phyloP scores from a whole-genome alignment of 1,140 invertebrate species.

The Helicoverpa armigera region DNA sequence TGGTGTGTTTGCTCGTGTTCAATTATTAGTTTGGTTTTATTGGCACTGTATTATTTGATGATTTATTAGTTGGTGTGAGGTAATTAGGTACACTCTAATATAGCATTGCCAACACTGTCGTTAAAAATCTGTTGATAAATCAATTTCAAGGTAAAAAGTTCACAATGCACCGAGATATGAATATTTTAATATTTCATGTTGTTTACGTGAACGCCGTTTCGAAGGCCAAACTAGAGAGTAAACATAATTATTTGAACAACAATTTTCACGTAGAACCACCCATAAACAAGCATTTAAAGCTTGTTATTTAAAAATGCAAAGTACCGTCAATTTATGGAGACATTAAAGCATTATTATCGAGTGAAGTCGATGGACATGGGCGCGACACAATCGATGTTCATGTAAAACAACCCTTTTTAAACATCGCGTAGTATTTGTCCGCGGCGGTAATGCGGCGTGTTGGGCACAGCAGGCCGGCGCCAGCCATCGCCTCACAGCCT shows the following conservation, averaged over 20 bases:
- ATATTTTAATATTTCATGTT: too few relatives aligned
- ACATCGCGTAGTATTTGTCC: constrained; percentile 33
- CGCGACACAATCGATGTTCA: constrained; percentile 22
- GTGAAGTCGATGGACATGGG: not conserved
- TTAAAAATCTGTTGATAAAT: too few relatives aligned
- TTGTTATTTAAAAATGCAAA: constrained; percentile 31
- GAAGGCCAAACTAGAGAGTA: not conserved
- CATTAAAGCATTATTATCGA: constrained; percentile 33
- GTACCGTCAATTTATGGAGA: constrained; percentile 31
- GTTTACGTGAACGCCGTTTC: too few relatives aligned
- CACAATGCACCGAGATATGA: too few relatives aligned
- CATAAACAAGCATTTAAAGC: constrained; percentile 1
- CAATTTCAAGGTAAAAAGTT: too few relatives aligned
- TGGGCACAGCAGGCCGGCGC: not conserved
- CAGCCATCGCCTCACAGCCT: constrained; percentile 41
- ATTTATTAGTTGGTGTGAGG: not conserved
- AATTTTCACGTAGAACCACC: not conserved
- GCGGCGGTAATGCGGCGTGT: constrained; percentile 12
- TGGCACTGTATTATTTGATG: constrained; percentile 12
- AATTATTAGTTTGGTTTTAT: constrained; percentile 25
- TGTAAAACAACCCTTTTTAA: constrained; percentile 33
- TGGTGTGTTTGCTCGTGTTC: constrained; percentile 10
- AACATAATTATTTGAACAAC: not conserved
- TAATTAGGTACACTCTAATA: not conserved
- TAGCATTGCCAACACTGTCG: not conserved